Evolutionary conservation across 2,113 vertebrate species (phyloP).

Genomic region (Forbesichthys papilliferus): DNA sequence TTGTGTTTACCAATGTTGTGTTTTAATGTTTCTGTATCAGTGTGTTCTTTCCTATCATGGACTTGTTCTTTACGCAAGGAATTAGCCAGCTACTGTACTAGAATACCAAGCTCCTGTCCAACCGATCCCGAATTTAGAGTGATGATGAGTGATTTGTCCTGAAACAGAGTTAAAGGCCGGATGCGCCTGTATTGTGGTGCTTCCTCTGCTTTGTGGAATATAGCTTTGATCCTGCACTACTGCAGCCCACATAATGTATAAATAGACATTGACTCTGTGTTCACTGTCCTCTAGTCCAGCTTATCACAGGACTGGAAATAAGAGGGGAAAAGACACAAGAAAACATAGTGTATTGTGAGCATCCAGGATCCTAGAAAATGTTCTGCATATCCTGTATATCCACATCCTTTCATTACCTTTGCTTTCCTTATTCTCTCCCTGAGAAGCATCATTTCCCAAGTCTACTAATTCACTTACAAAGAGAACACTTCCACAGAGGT

Average conservation of each 20-base stretch:
- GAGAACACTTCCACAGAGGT: no score
- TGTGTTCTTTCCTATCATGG: neutral
- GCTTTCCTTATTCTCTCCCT: conserved; percentile 8
- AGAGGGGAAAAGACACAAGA: neutral
- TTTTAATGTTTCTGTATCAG: neutral
- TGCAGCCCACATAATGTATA: conserved; percentile 29
- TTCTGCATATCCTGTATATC: neutral
- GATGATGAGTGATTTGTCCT: conserved; percentile 10
- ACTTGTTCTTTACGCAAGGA: conserved; percentile 13
- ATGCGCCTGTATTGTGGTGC: conserved; percentile 23
- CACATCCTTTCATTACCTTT: neutral
- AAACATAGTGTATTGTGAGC: neutral
- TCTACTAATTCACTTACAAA: neutral
- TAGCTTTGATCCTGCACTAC: conserved; percentile 29
- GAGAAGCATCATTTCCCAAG: neutral
- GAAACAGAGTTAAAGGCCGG: conserved; percentile 13
- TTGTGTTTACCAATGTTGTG: neutral
- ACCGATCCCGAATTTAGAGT: no score
- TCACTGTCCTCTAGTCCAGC: conserved; percentile 3
- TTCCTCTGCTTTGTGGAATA: neutral
- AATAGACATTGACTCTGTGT: conserved; percentile 34
- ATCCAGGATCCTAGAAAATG: neutral
- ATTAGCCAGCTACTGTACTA: neutral
- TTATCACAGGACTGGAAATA: conserved; percentile 2
- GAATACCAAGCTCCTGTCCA: neutral